Percentiles rank a stretch among this genome's conserved stretches.
Evolutionary conservation across 2,113 vertebrate species (phyloP).

Genomic region (Mormyrus iriodes): DNA sequence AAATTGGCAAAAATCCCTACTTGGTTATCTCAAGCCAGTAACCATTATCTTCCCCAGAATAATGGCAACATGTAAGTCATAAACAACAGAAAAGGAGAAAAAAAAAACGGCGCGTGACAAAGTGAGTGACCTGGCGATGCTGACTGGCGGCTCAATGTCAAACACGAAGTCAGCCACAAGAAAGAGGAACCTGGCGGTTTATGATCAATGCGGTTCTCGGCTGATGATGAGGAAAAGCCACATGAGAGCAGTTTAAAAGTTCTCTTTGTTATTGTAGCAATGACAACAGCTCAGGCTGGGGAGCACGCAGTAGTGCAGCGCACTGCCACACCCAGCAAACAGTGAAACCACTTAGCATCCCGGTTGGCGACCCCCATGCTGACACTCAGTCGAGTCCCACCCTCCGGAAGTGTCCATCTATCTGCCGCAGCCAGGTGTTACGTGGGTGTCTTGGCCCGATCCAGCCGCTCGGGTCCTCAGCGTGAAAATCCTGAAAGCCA

Average conservation of each 20-base stretch:
- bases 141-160: conserved; percentile 12
- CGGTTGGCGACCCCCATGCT: background rate
- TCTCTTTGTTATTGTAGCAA: background rate
- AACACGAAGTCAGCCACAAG: background rate
- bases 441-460: background rate
- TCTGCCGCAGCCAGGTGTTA: background rate
- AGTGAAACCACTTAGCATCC: background rate
- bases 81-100: background rate
- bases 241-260: background rate
- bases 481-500: background rate
- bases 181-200: conserved; percentile 23
- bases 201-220: background rate
- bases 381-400: background rate
- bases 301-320: conserved; percentile 25
- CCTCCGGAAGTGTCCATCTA: background rate
- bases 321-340: background rate
- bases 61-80: background rate
- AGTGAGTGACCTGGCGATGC: conserved; percentile 20
- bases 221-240: background rate
- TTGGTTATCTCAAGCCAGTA: background rate
- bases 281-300: background rate
- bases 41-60: background rate
- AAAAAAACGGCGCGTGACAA: conserved; percentile 17
- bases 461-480: background rate
- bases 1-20: background rate